Conservation (phyloP, 2,797 vertebrate species). For the Squalus acanthias region DNA sequence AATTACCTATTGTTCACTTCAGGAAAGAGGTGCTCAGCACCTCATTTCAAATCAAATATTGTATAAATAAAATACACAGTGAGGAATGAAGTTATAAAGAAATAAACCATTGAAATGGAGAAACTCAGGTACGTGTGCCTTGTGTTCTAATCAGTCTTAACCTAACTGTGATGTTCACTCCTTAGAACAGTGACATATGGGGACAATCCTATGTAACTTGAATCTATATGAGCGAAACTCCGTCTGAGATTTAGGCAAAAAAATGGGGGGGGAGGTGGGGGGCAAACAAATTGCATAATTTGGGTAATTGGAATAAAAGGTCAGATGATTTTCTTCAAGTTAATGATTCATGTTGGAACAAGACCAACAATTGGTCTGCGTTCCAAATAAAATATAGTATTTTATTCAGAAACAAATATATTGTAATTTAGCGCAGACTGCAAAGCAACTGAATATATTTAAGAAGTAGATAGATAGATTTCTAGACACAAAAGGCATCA, state of each 20-base stretch:
- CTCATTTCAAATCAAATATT: not conserved
- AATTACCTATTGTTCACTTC: not conserved
- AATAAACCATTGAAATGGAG: not conserved
- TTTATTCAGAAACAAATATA: not conserved
- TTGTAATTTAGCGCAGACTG: not conserved
- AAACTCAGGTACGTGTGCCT: not conserved
- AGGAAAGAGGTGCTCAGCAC: not conserved
- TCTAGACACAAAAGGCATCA: too few species aligned
- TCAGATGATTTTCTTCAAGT: not conserved
- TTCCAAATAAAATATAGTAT: not conserved
- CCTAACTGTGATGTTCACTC: not conserved
- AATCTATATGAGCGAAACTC: not conserved
- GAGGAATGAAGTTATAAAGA: not conserved
- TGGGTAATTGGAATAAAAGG: not conserved
- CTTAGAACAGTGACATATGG: not conserved
- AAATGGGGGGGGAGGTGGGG: not conserved
- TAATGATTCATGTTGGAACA: not conserved
- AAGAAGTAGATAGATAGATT: too few species aligned
- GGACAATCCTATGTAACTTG: not conserved
- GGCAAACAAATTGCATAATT: not conserved
- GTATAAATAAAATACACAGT: not conserved
- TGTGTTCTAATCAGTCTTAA: not conserved
- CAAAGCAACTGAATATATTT: not conserved
- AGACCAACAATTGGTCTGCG: not conserved
- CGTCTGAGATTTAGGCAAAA: not conserved